A percentile compares a stretch with the other conserved stretches of the same genome.
phyloP scores from a whole-genome alignment of 2,797 vertebrate species.

The Argentina silus region DNA sequence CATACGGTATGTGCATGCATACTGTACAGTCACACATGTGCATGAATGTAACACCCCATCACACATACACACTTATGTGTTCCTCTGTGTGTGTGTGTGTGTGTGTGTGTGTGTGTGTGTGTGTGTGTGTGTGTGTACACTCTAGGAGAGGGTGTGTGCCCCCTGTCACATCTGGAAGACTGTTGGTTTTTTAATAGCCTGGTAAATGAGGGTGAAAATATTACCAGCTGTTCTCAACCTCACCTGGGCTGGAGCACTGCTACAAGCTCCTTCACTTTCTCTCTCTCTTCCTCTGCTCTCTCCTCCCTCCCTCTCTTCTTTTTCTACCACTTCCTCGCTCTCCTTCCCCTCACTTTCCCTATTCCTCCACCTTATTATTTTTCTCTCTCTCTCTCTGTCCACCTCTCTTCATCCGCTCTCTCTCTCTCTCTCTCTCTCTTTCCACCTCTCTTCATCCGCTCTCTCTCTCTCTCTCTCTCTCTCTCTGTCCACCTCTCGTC shows the following conservation, averaged over 20 bases:
- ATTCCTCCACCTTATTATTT: background rate
- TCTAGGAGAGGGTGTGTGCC: slow-evolving; percentile 48
- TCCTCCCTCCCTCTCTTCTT: slow-evolving; percentile 20
- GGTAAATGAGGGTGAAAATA: slow-evolving; percentile 72
- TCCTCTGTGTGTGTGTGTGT: slow-evolving; percentile 25
- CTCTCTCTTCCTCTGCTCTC: slow-evolving; percentile 43
- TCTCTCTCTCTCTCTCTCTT: slow-evolving; percentile 10
- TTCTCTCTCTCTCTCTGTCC: background rate
- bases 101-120: slow-evolving; percentile 42
- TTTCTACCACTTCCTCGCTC: too few species aligned
- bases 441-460: slow-evolving; percentile 21
- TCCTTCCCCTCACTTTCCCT: slow-evolving; percentile 2
- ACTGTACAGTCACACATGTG: too few species aligned
- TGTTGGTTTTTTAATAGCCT: slow-evolving; percentile 65
- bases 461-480: background rate
- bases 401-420: background rate
- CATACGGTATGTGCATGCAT: background rate
- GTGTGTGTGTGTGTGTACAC: slow-evolving; percentile 50
- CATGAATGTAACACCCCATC: background rate
- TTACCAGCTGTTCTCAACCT: slow-evolving; percentile 68
- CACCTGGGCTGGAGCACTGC: slow-evolving; percentile 57
- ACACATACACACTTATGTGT: slow-evolving; percentile 23
- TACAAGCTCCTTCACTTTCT: slow-evolving; percentile 22
- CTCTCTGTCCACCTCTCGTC: background rate
- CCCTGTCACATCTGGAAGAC: slow-evolving; percentile 72